phyloP scores from a whole-genome alignment of 2,888 invertebrate species.

The Muscina levida region DNA sequence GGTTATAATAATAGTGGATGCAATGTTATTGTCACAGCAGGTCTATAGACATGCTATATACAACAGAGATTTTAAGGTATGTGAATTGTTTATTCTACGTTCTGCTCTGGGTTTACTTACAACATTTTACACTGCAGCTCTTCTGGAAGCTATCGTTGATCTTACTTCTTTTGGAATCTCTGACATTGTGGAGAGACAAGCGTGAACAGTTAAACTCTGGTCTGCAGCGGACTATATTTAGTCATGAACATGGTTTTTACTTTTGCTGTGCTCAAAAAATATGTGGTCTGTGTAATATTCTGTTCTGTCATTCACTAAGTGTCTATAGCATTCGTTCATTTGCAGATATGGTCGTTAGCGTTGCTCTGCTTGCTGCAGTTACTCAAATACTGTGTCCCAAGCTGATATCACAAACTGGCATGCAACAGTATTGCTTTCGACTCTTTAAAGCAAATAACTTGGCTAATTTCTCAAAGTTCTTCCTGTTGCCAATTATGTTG shows the following conservation, averaged over 20 bases:
- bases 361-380: constrained; percentile 68
- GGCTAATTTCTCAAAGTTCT: constrained; percentile 83
- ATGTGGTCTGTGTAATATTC: constrained; percentile 69
- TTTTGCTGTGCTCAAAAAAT: constrained; percentile 81
- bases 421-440: constrained; percentile 67
- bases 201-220: constrained; percentile 66
- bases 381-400: constrained; percentile 43
- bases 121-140: constrained; percentile 79
- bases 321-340: constrained; percentile 50
- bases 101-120: no score
- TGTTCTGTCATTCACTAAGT: constrained; percentile 61
- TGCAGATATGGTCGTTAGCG: constrained; percentile 73
- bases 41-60: constrained; percentile 93
- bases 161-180: constrained; percentile 89
- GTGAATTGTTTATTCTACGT: constrained; percentile 45
- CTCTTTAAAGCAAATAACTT: constrained; percentile 83
- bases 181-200: constrained; percentile 84
- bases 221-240: constrained; percentile 77
- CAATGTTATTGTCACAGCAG: constrained; percentile 88
- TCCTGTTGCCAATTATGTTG: constrained; percentile 84
- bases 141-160: constrained; percentile 91
- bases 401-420: constrained; percentile 59
- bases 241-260: constrained; percentile 83
- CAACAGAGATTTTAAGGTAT: constrained; percentile 89
- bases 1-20: constrained; percentile 92